Evolutionary conservation across 2,113 vertebrate genomes (phyloP).

Genomic region (Crotalus helleri): DNA sequence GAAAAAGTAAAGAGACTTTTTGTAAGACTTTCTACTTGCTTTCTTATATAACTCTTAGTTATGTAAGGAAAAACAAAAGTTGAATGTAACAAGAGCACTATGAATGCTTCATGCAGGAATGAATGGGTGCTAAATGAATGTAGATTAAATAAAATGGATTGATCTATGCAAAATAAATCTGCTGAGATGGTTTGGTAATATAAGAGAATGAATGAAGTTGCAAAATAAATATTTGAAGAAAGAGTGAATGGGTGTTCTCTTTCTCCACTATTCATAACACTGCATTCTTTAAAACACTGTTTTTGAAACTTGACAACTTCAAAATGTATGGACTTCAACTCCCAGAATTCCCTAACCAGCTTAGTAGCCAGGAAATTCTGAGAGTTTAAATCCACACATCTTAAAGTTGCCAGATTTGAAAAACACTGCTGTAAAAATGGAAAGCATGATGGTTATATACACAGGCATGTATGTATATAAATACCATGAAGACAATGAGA

Average conservation of each 20-base stretch:
- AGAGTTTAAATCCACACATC: neutral
- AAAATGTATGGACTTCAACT: neutral
- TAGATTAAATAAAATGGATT: neutral
- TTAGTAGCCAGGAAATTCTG: neutral
- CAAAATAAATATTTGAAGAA: neutral
- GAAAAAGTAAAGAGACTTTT: neutral
- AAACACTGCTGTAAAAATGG: neutral
- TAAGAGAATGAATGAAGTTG: neutral
- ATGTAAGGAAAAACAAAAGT: neutral
- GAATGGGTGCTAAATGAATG: neutral
- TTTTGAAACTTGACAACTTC: neutral
- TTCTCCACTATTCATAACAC: neutral
- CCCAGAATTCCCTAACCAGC: neutral
- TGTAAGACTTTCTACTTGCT: neutral
- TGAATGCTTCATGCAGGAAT: neutral
- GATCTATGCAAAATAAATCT: neutral
- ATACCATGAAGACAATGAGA: neutral
- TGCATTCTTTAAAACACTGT: neutral
- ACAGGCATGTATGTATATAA: neutral
- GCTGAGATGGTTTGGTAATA: neutral
- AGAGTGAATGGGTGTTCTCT: neutral
- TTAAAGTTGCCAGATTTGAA: neutral
- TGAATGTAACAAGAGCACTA: neutral
- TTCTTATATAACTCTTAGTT: neutral
- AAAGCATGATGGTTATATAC: neutral